These are phyloP conservation scores for Ganaspis brasiliensis DNA, from an alignment of 2,888 invertebrate genomes.

Conservation along the genomic window DNA sequence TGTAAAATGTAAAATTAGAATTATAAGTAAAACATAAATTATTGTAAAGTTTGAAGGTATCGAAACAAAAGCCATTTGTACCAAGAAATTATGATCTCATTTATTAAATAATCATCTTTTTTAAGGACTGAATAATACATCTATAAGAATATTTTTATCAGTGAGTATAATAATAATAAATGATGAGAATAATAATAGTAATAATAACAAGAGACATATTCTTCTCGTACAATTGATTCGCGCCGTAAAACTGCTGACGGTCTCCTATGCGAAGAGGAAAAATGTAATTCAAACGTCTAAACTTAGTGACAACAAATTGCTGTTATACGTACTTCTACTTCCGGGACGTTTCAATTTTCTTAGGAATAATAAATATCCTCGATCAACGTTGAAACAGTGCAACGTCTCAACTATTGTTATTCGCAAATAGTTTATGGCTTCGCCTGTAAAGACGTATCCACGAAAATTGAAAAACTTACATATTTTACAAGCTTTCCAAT, in stretches of 20 bases:
- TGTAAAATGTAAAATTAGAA: too few relatives aligned
- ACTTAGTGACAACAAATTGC: slow-evolving; percentile 23
- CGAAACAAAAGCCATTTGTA: slow-evolving; percentile 8
- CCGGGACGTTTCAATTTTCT: slow-evolving; percentile 22
- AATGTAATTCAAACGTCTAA: slow-evolving; percentile 17
- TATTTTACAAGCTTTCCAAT: background rate
- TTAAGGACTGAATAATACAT: slow-evolving; percentile 28
- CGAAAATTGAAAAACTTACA: background rate
- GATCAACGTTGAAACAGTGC: slow-evolving; percentile 10
- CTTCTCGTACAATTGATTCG: slow-evolving; percentile 13
- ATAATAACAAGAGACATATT: slow-evolving; percentile 18
- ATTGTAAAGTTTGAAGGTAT: background rate
- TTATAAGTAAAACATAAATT: too few relatives aligned
- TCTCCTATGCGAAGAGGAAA: slow-evolving; percentile 15
- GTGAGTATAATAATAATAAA: slow-evolving; percentile 15
- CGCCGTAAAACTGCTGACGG: slow-evolving; percentile 8
- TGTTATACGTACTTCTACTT: slow-evolving; percentile 23
- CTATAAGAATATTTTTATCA: slow-evolving; percentile 35
- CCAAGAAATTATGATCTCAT: slow-evolving; percentile 33
- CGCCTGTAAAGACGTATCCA: background rate
- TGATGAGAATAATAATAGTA: background rate
- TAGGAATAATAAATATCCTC: slow-evolving; percentile 11
- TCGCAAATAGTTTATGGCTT: slow-evolving; percentile 15
- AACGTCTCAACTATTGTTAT: slow-evolving; percentile 20
- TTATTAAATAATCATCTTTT: slow-evolving; percentile 37